Percentiles rank a stretch among this genome's conserved stretches.
Evolutionary conservation across 35 echinoderm and acorn worm genomes (phyloP).

Genomic region (Ptychodera flava): DNA sequence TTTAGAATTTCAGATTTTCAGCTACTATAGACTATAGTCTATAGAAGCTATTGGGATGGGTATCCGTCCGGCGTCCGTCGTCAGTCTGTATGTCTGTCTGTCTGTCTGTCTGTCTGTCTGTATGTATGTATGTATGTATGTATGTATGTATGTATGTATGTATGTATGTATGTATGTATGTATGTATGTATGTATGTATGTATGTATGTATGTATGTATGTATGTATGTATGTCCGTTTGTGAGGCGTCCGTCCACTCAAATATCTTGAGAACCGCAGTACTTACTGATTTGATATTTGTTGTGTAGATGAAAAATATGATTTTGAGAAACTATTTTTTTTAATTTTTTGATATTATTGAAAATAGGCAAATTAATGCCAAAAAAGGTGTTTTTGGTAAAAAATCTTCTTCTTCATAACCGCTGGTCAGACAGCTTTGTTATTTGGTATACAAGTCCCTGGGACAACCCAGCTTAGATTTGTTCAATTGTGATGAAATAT

Average conservation of each 20-base stretch:
- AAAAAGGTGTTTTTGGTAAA: no score
- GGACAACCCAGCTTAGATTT: no score
- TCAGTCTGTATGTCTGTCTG: neutral
- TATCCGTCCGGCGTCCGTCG: no score
- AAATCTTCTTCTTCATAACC: no score
- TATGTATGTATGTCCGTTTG: neutral
- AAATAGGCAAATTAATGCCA: neutral
- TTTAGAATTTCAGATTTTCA: no score
- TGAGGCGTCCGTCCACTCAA: neutral
- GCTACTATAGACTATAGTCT: no score
- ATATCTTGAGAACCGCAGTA: neutral
- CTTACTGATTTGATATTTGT: neutral
- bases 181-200: neutral
- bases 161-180: neutral
- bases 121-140: constrained; percentile 2
- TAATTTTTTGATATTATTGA: neutral
- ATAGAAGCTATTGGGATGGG: no score
- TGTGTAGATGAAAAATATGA: no score
- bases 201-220: neutral
- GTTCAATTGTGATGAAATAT: no score
- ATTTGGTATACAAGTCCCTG: no score
- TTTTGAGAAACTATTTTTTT: neutral
- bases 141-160: constrained; percentile 2
- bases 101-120: neutral
- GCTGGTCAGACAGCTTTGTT: no score